Percentiles rank a stretch among this genome's conserved stretches.
These are phyloP conservation scores for Microplitis demolitor DNA, from an alignment of 1,140 invertebrate genomes.

Conservation along the genomic window DNA sequence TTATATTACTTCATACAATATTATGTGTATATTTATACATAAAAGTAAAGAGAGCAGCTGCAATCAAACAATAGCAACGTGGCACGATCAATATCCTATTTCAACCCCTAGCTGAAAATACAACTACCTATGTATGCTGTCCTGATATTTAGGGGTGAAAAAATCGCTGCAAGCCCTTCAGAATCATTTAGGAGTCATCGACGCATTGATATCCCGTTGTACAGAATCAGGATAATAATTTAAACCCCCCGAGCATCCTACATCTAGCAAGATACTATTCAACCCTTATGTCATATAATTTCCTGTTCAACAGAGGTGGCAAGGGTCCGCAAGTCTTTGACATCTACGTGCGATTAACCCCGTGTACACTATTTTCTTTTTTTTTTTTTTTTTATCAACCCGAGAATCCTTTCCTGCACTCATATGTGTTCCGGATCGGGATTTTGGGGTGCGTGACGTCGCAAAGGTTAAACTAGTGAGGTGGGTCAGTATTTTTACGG, in stretches of 20 bases:
- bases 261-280: background rate
- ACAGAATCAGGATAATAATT: background rate
- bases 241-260: background rate
- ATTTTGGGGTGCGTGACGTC: slow-evolving; percentile 53
- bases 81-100: background rate
- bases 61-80: background rate
- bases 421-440: slow-evolving; percentile 49
- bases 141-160: slow-evolving; percentile 23
- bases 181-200: slow-evolving; percentile 31
- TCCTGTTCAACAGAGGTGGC: slow-evolving; percentile 51
- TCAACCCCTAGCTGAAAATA: background rate
- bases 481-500: slow-evolving; percentile 37
- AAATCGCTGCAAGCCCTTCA: slow-evolving; percentile 46
- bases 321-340: slow-evolving; percentile 48
- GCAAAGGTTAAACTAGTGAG: slow-evolving; percentile 52
- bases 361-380: background rate
- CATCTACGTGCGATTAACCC: slow-evolving; percentile 43
- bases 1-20: too few species aligned
- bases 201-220: background rate
- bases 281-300: slow-evolving; percentile 31
- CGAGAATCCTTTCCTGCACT: slow-evolving; percentile 15
- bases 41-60: background rate
- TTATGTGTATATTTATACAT: too few species aligned
- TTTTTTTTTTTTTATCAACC: background rate
- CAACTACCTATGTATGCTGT: background rate